Base-by-base conservation (phyloP, 1,140 invertebrate species). In the Camponotus vicinus region DNA sequence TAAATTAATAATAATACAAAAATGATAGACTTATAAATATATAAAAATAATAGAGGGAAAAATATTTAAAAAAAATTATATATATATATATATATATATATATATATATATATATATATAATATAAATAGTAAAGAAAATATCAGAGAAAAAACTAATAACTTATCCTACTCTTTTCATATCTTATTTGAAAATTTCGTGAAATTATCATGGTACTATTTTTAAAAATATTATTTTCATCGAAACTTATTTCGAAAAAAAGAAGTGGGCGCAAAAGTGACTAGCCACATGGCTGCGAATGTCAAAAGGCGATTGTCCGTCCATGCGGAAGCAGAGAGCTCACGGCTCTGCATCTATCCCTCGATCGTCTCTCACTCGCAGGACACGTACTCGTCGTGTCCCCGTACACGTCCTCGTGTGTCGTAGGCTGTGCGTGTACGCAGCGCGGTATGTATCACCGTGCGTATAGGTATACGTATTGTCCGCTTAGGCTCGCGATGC, bases 301-400 rank as follows among this genome's bases (percentile, higher is more conserved):
- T 90, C 70, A 90, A 90, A 83, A 90, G 86, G 88, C 89, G 88
- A 90, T 90, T 90, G 89, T 90, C 89, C 89, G 80, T 86, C 86
- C 82, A 91, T 85, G 91, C 92, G 91, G 92, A 92, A 93, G 90
- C 88, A 77, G 88, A 83, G 76, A 88, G 57, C 64, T 86, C 77
- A 71, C 84, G 55, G 82, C 80, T 79, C 86, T 88, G 88, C 88
- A 89, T 92, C 88, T 91, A 92, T 92, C 91, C 92, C 89, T 92
- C 85, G 87, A 88, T 89, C 87, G 85, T 87, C 86, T 92, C 91
- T 92, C 89, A 83, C 89, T 91, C 90, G 83, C 90, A 89, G 88
- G 66, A 91, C 92, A 93, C 93, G 93, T 93, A 93, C 88, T 75
- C 83, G 69, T 71, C 87, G 86, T 92, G 92, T 93, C 93, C 92